These are phyloP conservation scores for Notarius lentiginosus DNA, from an alignment of 2,113 vertebrate species.

Conservation along the genomic window DNA sequence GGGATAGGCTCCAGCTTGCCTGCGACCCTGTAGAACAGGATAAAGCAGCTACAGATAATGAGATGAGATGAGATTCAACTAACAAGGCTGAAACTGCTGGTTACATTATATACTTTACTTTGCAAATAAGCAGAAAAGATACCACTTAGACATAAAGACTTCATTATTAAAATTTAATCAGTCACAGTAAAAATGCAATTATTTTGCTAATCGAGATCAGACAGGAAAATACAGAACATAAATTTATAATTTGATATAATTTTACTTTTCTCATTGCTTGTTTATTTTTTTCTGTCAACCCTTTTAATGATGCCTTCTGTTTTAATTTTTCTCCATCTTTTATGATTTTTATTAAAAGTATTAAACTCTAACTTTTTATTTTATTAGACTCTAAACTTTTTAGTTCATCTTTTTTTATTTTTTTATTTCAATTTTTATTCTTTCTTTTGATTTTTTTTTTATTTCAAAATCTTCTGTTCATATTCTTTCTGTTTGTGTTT, in stretches of 20 bases:
- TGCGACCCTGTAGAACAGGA: too few relatives aligned
- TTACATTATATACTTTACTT: background rate
- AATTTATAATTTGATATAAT: background rate
- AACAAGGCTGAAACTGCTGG: background rate
- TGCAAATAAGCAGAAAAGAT: background rate
- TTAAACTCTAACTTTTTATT: background rate
- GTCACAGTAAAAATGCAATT: background rate
- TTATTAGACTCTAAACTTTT: background rate
- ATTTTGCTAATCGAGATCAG: background rate
- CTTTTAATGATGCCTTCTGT: background rate
- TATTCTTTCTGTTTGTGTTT: background rate
- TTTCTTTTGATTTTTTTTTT: background rate
- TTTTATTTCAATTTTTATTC: background rate
- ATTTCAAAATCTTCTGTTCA: background rate
- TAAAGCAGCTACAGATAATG: too few relatives aligned
- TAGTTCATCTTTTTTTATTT: background rate
- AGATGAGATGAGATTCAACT: background rate
- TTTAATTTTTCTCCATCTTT: background rate
- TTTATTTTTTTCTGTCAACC: background rate
- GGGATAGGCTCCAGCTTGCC: too few relatives aligned
- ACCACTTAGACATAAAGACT: background rate
- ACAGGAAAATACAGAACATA: too few relatives aligned
- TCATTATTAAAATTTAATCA: background rate
- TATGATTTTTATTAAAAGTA: background rate
- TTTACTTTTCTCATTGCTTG: background rate